These are phyloP conservation scores for Acanthopagrus latus DNA, from an alignment of 2,797 vertebrate genomes.

Conservation along the genomic window DNA sequence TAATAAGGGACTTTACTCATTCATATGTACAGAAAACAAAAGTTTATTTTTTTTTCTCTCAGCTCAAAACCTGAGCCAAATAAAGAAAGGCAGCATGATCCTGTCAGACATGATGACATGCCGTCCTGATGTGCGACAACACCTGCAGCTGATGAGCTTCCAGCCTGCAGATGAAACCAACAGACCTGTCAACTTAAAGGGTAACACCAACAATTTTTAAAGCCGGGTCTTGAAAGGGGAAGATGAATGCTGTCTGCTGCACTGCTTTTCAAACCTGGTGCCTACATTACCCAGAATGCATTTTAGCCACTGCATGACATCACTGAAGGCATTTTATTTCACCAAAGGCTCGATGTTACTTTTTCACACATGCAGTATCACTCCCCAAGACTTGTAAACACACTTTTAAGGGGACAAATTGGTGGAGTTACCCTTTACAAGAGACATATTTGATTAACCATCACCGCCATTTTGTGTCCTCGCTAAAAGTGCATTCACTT, in stretches of 20 bases:
- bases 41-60: constrained; percentile 9
- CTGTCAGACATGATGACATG: constrained; percentile 27
- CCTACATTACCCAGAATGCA: too few relatives aligned
- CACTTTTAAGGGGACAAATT: too few relatives aligned
- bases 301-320: too few relatives aligned
- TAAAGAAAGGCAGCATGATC: constrained; percentile 26
- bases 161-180: neutral
- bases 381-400: too few relatives aligned
- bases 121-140: constrained; percentile 31
- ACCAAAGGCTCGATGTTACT: too few relatives aligned
- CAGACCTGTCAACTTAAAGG: neutral
- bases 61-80: constrained; percentile 13
- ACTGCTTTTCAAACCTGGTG: too few relatives aligned
- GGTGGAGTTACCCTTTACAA: too few relatives aligned
- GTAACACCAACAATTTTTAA: too few relatives aligned
- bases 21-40: constrained; percentile 42
- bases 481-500: constrained; percentile 25
- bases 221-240: too few relatives aligned
- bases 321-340: too few relatives aligned
- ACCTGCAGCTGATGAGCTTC: neutral
- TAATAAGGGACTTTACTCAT: constrained; percentile 22
- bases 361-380: too few relatives aligned
- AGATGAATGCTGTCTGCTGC: too few relatives aligned
- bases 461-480: neutral
- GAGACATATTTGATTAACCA: neutral